These are phyloP conservation scores for Ricordea florida DNA, from an alignment of 92 coral and sea anemone genomes.

Conservation along the genomic window DNA sequence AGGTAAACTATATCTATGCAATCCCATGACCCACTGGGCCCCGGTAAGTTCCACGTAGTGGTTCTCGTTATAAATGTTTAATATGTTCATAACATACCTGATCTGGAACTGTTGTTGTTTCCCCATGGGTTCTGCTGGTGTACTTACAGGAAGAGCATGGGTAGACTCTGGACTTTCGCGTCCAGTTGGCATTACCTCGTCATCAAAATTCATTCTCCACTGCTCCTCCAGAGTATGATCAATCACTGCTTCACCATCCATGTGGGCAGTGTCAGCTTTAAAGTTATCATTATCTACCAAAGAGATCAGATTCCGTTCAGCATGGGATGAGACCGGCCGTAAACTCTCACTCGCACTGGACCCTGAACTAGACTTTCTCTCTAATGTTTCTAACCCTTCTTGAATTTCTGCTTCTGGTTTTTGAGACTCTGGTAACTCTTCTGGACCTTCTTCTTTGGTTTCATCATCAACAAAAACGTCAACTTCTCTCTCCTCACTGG, in stretches of 20 bases:
- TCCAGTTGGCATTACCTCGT: slow-evolving; percentile 39
- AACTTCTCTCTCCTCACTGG: slow-evolving; percentile 32
- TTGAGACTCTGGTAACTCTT: slow-evolving; percentile 38
- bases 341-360: slow-evolving; percentile 39
- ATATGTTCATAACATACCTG: too few species aligned
- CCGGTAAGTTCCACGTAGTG: too few species aligned
- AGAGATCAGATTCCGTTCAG: slow-evolving; percentile 6
- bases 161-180: slow-evolving; percentile 54
- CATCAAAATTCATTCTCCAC: slow-evolving; percentile 28
- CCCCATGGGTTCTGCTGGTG: background rate
- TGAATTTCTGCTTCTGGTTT: slow-evolving; percentile 41
- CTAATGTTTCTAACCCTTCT: slow-evolving; percentile 13
- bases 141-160: slow-evolving; percentile 43
- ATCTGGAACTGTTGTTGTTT: too few species aligned
- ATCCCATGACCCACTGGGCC: too few species aligned
- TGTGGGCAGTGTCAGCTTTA: background rate
- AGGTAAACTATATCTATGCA: too few species aligned
- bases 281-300: background rate
- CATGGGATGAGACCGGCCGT: slow-evolving; percentile 48
- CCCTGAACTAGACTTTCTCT: slow-evolving; percentile 37
- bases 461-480: slow-evolving; percentile 54
- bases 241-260: slow-evolving; percentile 23
- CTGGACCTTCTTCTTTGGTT: slow-evolving; percentile 34
- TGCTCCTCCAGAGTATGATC: background rate
- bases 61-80: too few species aligned